Base-by-base conservation (phyloP, 1,140 invertebrate species). In the Archivesica marissinica region DNA sequence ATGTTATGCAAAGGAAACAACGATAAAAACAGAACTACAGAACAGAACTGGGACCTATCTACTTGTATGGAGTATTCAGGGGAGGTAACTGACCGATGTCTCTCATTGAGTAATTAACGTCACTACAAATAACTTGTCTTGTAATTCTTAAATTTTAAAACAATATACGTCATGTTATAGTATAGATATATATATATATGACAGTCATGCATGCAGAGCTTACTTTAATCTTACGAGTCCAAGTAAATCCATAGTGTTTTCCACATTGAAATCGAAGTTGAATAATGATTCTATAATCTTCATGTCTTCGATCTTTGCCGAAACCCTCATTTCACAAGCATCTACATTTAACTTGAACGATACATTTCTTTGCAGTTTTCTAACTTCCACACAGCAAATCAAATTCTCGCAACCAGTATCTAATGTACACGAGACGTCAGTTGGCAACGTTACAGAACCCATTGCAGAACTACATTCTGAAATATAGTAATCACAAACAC, bases 141-240 rank as follows among this genome's bases (percentile, higher is more conserved):
- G 17, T 23, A 52, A 52, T 17, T 52, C n/a, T 52, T 23, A 52
- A 52, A 7, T 52, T 52, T 52, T 52, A 52, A 52, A 52, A 52
- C 4, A 52, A 4, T 3, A n/a, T 2, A 52, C 23, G 20, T 11
- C 50, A 52, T 52, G 17, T 52, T 4, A n/a, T 4, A 4, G 23
- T 4, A 52, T 52, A 23, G 3, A n/a, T 7, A 4, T 52, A 4
- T 7, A n/a, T 17, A 11, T 11, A 6, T n/a, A 52, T 17, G 50
- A 52, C 23, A 7, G 6, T 7, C 23, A n/a, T n/a, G 23, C 6
- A 11, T 52, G 17, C 4, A 52, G 4, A 2, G 50, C 50, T 52
- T 77, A 79, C 76, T 23, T 66, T n/a, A 79, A 20, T 50, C 7
- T 79, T 2, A 79, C 2, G 1, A 79, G 20, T 59, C 76, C 76